phyloP scores from a whole-genome alignment of 2,888 invertebrate genomes.

The Xylota sylvarum region DNA sequence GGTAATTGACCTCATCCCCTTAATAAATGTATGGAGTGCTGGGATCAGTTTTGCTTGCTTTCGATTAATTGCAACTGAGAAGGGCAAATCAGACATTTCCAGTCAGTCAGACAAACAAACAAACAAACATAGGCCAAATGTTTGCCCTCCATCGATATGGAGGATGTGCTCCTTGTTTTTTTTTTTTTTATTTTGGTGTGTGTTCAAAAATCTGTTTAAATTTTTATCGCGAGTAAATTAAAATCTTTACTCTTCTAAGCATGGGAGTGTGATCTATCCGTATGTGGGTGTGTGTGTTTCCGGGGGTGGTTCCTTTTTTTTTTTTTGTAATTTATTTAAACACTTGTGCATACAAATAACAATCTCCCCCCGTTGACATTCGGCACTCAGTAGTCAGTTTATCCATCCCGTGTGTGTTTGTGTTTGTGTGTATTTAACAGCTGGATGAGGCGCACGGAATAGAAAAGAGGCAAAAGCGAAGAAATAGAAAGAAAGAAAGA shows the following conservation, averaged over 20 bases:
- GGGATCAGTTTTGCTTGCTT: constrained; percentile 9
- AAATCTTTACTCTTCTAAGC: constrained; percentile 5
- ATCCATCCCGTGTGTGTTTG: constrained; percentile 28
- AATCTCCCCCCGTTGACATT: constrained; percentile 62
- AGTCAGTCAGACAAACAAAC: constrained; percentile 47
- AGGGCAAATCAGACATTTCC: constrained; percentile 55
- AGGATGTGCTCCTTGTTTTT: neutral
- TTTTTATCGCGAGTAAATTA: constrained; percentile 54
- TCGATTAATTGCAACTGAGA: constrained; percentile 67
- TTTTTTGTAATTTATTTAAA: constrained; percentile 65
- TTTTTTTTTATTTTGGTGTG: constrained; percentile 9
- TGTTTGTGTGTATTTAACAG: constrained; percentile 17
- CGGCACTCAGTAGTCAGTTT: constrained; percentile 53
- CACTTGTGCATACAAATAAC: constrained; percentile 70
- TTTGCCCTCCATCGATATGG: neutral
- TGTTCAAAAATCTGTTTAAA: constrained; percentile 52
- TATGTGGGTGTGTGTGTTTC: constrained; percentile 24
- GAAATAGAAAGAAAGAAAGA: neutral
- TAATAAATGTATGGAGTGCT: constrained; percentile 18
- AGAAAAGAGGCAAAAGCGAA: constrained; percentile 5
- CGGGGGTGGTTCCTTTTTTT: constrained; percentile 34
- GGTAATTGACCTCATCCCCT: constrained; percentile 72
- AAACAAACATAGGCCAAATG: constrained; percentile 18
- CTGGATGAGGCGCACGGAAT: constrained; percentile 30
- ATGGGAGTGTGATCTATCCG: constrained; percentile 12